Percentiles rank a stretch among this genome's conserved stretches.
Conservation (phyloP, 2,797 vertebrate genomes). For the Centroberyx gerrardi region DNA sequence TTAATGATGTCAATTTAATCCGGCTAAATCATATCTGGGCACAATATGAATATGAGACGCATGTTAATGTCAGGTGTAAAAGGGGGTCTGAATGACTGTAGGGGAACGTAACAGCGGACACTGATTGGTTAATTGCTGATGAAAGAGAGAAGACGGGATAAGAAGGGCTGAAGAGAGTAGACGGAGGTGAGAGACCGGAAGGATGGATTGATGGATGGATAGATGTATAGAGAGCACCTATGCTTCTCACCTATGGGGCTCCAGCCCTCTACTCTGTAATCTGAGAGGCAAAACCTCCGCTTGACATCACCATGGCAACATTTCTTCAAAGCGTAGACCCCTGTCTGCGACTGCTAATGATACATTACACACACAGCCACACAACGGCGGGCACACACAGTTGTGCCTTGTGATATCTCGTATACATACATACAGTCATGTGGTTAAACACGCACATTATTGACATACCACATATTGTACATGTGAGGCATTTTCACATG, state of each 20-base stretch:
- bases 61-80: too few relatives aligned
- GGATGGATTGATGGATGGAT: too few relatives aligned
- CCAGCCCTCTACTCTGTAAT: slow-evolving; percentile 33
- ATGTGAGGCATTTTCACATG: neutral
- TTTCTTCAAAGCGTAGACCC: slow-evolving; percentile 17
- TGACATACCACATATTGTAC: neutral
- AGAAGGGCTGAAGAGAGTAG: too few relatives aligned
- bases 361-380: neutral
- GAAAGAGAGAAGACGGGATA: too few relatives aligned
- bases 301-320: slow-evolving; percentile 48
- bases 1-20: too few relatives aligned
- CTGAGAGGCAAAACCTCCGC: slow-evolving; percentile 41
- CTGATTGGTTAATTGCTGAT: too few relatives aligned
- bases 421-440: neutral
- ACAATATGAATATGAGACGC: too few relatives aligned
- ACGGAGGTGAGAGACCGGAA: too few relatives aligned
- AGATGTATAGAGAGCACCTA: neutral
- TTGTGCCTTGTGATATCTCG: slow-evolving; percentile 6
- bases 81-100: too few relatives aligned
- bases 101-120: too few relatives aligned
- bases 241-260: slow-evolving; percentile 15
- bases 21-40: too few relatives aligned
- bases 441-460: neutral
- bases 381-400: neutral
- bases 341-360: slow-evolving; percentile 24